Evolutionary conservation across 2,113 vertebrate genomes (phyloP), one percentile per base, ranked within the genome.

Genomic region (Notechis scutatus): DNA sequence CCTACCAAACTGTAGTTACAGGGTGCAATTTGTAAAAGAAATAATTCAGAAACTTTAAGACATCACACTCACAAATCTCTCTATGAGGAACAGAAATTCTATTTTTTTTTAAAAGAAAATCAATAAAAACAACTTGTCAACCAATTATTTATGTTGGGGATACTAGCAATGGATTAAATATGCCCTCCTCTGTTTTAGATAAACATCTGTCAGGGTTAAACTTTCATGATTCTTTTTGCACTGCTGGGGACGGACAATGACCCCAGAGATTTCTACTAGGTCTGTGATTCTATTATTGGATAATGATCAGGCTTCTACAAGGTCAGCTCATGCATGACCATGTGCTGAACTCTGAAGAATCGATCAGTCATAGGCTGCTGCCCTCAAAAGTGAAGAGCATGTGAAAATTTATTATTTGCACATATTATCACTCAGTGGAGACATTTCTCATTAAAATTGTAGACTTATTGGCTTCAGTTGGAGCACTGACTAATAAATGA

Each of bases 361-460:
- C 1, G 34, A 55, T 90, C 91, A 69, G 34, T 42, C 90, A 85
- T 45, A 89, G 45, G 52, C 29, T 93, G 91, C 64, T 90, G 86
- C 91, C 26, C 14, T 64, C 34, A 86, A 45, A 86, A 89, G 56
- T 54, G 34, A 93, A 86, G 26, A 90, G 55, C 56, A 39, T 52
- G 55, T 90, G 42, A 47, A 90, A 81, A 93, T 64, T 90, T 93
- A 93, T 90, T 90, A 85, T 61, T 86, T n/a, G 92, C 55, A 26
- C 85, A 61, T 86, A 34, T 93, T 59, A 93, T 26, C 55, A 61
- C 45, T 55, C 74, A 86, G 34, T 86, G 45, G 29, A 50, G 55
- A 52, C 11, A 86, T 59, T 90, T 59, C n/a, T 57, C 69, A 59
- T 85, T 93, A 90, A 90, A 85, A 85, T 10, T 34, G 69, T 85